These are phyloP conservation scores for Melipona beecheii DNA, from an alignment of 2,888 invertebrate species.

Conservation along the genomic window DNA sequence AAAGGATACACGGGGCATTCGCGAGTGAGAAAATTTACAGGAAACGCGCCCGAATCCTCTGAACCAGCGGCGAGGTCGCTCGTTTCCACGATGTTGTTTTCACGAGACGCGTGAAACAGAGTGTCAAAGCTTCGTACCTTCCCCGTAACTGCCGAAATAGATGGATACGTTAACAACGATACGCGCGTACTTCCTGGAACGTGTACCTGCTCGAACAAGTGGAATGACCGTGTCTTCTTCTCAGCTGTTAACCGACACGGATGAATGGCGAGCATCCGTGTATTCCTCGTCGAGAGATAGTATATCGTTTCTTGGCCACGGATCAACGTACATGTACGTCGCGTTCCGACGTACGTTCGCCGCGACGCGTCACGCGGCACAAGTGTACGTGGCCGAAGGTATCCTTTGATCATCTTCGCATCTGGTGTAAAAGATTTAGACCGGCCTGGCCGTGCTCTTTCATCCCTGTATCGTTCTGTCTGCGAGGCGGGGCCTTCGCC, in stretches of 20 bases:
- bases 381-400: constrained; percentile 50
- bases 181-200: constrained; percentile 33
- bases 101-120: constrained; percentile 57
- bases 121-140: constrained; percentile 44
- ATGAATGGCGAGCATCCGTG: background rate
- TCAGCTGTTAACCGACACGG: constrained; percentile 16
- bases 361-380: constrained; percentile 15
- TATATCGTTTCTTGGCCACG: constrained; percentile 13
- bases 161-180: constrained; percentile 18
- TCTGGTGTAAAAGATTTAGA: constrained; percentile 73
- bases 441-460: constrained; percentile 42
- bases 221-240: background rate
- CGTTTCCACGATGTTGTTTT: constrained; percentile 75
- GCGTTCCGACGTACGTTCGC: constrained; percentile 18
- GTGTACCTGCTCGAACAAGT: constrained; percentile 12
- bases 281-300: no score
- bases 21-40: constrained; percentile 39
- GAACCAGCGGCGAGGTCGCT: constrained; percentile 57
- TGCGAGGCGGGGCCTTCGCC: constrained; percentile 42
- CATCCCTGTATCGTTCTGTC: constrained; percentile 42
- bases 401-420: constrained; percentile 73
- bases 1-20: background rate
- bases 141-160: constrained; percentile 48
- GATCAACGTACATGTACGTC: constrained; percentile 38
- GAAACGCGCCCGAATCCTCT: constrained; percentile 53